A percentile compares a stretch with the other conserved stretches of the same genome.
These are phyloP conservation scores for Nymphalis urticae DNA, from an alignment of 2,888 invertebrate genomes.

Conservation along the genomic window DNA sequence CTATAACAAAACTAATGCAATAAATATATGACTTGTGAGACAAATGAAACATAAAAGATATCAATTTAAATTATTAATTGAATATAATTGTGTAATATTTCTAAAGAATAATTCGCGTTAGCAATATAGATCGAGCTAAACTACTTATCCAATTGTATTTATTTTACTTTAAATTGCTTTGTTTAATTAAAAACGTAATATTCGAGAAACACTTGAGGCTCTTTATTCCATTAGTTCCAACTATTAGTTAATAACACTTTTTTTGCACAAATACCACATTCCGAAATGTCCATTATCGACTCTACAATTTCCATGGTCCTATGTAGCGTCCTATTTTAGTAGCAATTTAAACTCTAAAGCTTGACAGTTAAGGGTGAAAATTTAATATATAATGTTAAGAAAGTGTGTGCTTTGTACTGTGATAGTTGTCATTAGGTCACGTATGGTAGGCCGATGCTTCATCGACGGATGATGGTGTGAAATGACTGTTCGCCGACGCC, in stretches of 20 bases:
- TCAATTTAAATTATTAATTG: background rate
- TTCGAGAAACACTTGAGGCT: constrained; percentile 17
- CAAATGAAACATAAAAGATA: background rate
- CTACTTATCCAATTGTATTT: constrained; percentile 7
- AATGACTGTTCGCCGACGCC: constrained; percentile 65
- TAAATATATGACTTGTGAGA: no score
- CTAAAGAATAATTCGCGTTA: background rate
- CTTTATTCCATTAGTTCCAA: constrained; percentile 51
- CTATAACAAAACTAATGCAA: no score
- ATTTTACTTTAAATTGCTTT: constrained; percentile 17
- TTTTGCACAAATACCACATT: constrained; percentile 57
- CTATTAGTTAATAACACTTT: constrained; percentile 61
- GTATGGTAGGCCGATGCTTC: constrained; percentile 59
- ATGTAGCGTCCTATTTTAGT: constrained; percentile 22
- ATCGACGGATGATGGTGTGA: constrained; percentile 70
- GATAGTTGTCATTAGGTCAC: constrained; percentile 71
- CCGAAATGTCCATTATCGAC: constrained; percentile 50
- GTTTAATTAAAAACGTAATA: constrained; percentile 25
- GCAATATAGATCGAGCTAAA: constrained; percentile 21
- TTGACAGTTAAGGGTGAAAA: constrained; percentile 14
- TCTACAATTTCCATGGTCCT: constrained; percentile 36
- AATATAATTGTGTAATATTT: background rate
- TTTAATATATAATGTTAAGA: background rate
- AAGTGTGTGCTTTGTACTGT: constrained; percentile 35
- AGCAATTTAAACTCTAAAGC: constrained; percentile 35